phyloP scores from a whole-genome alignment of 1,140 invertebrate genomes.

The Drosophila yakuba region DNA sequence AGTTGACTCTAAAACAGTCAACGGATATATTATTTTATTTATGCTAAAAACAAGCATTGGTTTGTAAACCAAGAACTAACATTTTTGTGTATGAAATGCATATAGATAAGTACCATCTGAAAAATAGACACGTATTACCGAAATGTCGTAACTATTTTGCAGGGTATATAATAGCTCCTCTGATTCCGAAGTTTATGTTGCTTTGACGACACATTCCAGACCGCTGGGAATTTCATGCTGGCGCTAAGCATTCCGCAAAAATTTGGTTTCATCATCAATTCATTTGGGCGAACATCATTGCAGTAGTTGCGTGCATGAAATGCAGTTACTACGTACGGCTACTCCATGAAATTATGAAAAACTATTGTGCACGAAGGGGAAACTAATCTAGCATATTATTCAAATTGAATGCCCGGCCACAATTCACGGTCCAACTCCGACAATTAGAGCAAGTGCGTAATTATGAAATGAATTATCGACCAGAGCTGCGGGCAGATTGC shows the following conservation, averaged over 20 bases:
- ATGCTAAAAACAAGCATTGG: no score
- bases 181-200: conserved; percentile 31
- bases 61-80: no score
- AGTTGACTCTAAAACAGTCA: no score
- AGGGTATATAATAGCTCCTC: conserved; percentile 18
- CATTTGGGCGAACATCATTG: conserved; percentile 14
- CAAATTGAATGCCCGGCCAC: conserved; percentile 39
- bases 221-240: conserved; percentile 26
- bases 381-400: conserved; percentile 40
- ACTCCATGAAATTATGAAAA: conserved; percentile 35
- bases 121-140: neutral
- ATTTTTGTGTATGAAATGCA: no score
- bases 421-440: conserved; percentile 30
- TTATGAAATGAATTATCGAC: conserved; percentile 36
- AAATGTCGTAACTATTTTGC: neutral
- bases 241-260: conserved; percentile 29
- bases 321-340: conserved; percentile 16
- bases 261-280: conserved; percentile 24
- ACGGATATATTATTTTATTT: no score
- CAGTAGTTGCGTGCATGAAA: conserved; percentile 9
- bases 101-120: no score
- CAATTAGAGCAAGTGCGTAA: conserved; percentile 35
- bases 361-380: conserved; percentile 16
- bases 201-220: conserved; percentile 25
- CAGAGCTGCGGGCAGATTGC: conserved; percentile 3